Conservation (phyloP, 2,113 vertebrate species). For the Malurus alboscapulatus region DNA sequence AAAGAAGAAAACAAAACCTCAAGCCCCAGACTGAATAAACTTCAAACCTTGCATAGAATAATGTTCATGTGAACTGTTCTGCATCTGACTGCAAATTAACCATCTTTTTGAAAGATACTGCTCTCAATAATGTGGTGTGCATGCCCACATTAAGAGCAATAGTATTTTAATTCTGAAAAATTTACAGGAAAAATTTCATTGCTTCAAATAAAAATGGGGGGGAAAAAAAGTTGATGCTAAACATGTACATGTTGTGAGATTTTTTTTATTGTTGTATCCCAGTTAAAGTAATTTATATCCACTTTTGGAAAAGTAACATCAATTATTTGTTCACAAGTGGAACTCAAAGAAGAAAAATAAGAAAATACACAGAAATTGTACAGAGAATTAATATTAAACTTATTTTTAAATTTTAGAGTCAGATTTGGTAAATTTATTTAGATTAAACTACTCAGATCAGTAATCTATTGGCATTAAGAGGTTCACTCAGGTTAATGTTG, state of each 20-base stretch:
- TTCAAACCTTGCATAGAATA: neutral
- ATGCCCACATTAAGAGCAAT: neutral
- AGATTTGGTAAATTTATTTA: neutral
- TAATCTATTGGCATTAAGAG: neutral
- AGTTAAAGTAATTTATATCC: conserved; percentile 22
- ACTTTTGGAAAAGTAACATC: conserved; percentile 16
- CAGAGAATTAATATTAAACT: neutral
- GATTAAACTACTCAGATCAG: neutral
- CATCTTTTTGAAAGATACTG: neutral
- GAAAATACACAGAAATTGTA: neutral
- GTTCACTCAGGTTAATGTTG: neutral
- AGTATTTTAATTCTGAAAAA: neutral
- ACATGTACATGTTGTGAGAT: neutral
- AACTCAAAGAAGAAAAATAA: neutral
- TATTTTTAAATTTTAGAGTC: neutral
- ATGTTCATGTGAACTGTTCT: neutral
- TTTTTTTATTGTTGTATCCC: conserved; percentile 35
- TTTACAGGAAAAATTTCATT: neutral
- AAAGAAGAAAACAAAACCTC: conserved; percentile 18
- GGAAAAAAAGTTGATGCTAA: neutral
- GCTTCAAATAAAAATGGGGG: neutral
- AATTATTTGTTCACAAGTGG: neutral
- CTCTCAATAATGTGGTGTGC: neutral
- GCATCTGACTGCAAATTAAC: neutral
- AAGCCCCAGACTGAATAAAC: neutral